phyloP scores from a whole-genome alignment of 1,140 invertebrate species.

The Chelonus insularis region DNA sequence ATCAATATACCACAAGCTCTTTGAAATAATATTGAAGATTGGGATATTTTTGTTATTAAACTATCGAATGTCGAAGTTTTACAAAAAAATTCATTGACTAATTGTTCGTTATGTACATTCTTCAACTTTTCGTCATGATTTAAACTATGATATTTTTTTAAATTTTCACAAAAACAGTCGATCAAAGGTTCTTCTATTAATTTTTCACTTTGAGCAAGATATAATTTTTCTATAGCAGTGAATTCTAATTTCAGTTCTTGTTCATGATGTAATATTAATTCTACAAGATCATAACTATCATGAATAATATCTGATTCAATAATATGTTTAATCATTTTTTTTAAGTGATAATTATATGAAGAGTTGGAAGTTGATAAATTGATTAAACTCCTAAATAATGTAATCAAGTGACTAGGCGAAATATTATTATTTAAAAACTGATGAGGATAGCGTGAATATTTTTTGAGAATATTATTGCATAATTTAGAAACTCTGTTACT shows the following conservation, averaged over 20 bases:
- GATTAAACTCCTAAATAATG: conserved; percentile 6
- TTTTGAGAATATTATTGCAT: conserved; percentile 36
- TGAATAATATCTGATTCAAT: background rate
- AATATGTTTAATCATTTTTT: background rate
- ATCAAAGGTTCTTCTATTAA: conserved; percentile 47
- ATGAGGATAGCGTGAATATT: conserved; percentile 37
- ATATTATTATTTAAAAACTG: conserved; percentile 12
- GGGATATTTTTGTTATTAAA: conserved; percentile 34
- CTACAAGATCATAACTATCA: background rate
- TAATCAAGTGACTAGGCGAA: conserved; percentile 29
- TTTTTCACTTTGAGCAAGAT: conserved; percentile 33
- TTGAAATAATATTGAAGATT: conserved; percentile 42
- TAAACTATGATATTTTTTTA: conserved; percentile 8
- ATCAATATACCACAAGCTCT: conserved; percentile 39
- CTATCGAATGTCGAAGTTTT: conserved; percentile 11
- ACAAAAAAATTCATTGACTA: conserved; percentile 8
- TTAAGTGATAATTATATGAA: conserved; percentile 16
- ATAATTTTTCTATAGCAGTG: conserved; percentile 40
- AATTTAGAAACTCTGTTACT: conserved; percentile 26
- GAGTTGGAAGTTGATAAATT: conserved; percentile 30
- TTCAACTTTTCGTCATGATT: background rate
- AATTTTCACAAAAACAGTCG: conserved; percentile 35
- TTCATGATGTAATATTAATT: conserved; percentile 11
- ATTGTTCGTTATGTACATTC: too few species aligned
- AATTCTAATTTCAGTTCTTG: conserved; percentile 34